A percentile compares a stretch with the other conserved stretches of the same genome.
Evolutionary conservation across 2,888 invertebrate species (phyloP).

Genomic region (Amiota minor): DNA sequence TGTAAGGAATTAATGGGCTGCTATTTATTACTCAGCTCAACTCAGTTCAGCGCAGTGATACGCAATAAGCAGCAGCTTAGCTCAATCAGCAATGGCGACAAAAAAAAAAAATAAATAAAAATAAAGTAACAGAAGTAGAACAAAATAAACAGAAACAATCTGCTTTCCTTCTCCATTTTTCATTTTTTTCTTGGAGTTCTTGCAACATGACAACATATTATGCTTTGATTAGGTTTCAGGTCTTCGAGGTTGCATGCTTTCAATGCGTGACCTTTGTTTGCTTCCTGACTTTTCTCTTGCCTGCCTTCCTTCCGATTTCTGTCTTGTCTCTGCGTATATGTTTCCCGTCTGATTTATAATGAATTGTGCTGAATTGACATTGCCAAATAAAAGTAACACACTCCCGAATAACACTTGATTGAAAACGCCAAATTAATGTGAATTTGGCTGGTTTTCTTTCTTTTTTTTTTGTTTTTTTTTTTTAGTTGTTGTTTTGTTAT

Average conservation of each 20-base stretch:
- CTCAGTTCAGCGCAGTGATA: too few species aligned
- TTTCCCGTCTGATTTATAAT: constrained; percentile 6
- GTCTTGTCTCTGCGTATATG: background rate
- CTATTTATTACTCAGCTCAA: constrained; percentile 51
- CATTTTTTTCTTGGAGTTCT: too few species aligned
- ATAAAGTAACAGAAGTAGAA: too few species aligned
- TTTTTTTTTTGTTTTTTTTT: background rate
- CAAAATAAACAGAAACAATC: background rate
- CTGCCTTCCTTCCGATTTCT: background rate
- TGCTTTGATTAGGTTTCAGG: too few species aligned
- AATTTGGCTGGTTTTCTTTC: background rate
- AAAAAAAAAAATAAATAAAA: background rate
- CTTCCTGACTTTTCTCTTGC: background rate
- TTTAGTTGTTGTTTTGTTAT: background rate
- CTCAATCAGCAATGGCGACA: too few species aligned
- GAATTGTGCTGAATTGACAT: constrained; percentile 15
- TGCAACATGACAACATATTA: too few species aligned
- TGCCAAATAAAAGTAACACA: background rate
- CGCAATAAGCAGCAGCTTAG: too few species aligned
- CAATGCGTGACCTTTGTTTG: background rate
- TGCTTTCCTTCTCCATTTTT: too few species aligned
- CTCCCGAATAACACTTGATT: constrained; percentile 2
- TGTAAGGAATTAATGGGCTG: constrained; percentile 52
- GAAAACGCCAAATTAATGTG: constrained; percentile 20
- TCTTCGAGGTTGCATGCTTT: background rate